Evolutionary conservation across 2,888 invertebrate genomes (phyloP).

Genomic region (Carcina quercana): DNA sequence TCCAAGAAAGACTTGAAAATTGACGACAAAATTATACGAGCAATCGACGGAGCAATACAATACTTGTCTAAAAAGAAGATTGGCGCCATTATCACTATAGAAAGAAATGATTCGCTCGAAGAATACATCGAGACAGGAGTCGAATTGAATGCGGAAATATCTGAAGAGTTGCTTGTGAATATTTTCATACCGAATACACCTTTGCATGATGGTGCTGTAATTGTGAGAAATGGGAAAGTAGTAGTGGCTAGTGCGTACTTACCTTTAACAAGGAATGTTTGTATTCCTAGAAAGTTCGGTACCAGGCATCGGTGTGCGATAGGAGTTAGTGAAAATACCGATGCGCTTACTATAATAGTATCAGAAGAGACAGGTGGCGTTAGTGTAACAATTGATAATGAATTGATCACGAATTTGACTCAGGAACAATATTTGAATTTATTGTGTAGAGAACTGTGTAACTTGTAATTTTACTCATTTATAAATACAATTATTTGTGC

Average conservation of each 20-base stretch:
- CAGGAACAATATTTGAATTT: background rate
- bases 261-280: background rate
- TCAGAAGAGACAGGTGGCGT: conserved; percentile 5
- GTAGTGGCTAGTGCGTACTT: background rate
- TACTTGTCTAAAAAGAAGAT: conserved; percentile 1
- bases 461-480: no score
- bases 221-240: background rate
- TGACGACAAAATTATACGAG: background rate
- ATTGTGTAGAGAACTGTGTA: no score
- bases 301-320: conserved; percentile 2
- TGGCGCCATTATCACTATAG: conserved; percentile 2
- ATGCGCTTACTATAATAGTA: conserved; percentile 1
- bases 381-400: background rate
- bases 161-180: conserved; percentile 1
- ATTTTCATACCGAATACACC: conserved; percentile 3
- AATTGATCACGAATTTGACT: background rate
- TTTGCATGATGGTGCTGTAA: conserved; percentile 4
- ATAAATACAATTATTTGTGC: no score
- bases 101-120: background rate
- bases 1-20: background rate
- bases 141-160: background rate
- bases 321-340: conserved; percentile 1
- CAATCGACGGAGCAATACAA: background rate
- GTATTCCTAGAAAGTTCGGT: conserved; percentile 1
- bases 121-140: background rate